Evolutionary conservation across 2,888 invertebrate genomes (phyloP), one percentile per base, ranked within the genome.

Genomic region (Clivina fossor): DNA sequence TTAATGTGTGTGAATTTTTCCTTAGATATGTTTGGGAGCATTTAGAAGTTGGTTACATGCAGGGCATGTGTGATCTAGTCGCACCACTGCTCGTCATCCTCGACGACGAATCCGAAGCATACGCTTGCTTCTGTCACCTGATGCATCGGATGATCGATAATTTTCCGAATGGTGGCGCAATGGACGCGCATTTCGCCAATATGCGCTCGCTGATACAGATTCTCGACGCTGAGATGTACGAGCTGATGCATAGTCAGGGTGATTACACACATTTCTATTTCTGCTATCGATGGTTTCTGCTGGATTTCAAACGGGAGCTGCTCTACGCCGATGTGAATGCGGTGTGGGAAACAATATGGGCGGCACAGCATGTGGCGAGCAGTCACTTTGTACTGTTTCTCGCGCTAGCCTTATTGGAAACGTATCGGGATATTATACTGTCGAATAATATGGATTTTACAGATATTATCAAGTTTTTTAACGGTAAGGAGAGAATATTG

Each of bases 191-290:
- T 72, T 93, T 96, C 70, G 93, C 94, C 43, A 95, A 96, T 72
- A 93, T 96, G 93, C 82, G 94, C 79, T 88, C 88, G 0, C 74
- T 89, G 16, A 88, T 89, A 49, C 88, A 94, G 78, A 93, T 96
- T 62, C 74, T 95, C 64, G 96, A 97, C 73, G 86, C 90, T 19
- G 94, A 96, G 76, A 80, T 97, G 78, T 94, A 92, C 75, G 93
- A 94, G 68, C 77, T 93, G 70, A 94, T 96, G 90, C 92, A 93
- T 68, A 88, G 91, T 47, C 91, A 93, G 72, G 93, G 93, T 0
- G 96, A 97, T 74, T 95, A 93, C 75, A 95, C 94, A 2, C 95
- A 97, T 72, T 93, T 97, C 75, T 97, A 95, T 76, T 97, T 96
- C 76, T 94, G 94, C 74, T 97, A 97, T 74, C 88, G 96, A 35